Percentiles rank a stretch among this genome's conserved stretches.
Evolutionary conservation across 2,888 invertebrate genomes (phyloP).

Genomic region (Amitus sp.): DNA sequence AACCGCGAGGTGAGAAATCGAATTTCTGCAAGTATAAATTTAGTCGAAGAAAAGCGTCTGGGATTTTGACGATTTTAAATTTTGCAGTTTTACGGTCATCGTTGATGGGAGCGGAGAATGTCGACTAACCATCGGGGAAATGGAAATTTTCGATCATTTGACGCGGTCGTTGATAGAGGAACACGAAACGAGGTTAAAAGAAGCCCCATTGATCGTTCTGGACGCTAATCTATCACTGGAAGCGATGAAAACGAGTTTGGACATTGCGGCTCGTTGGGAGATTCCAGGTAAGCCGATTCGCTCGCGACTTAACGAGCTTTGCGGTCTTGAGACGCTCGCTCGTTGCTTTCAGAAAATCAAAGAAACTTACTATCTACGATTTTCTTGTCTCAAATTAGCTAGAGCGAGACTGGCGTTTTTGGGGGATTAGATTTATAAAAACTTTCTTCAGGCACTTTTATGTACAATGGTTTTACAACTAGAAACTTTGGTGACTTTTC

Average conservation of each 20-base stretch:
- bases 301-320: conserved; percentile 3
- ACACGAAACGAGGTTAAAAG: conserved; percentile 70
- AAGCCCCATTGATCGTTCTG: conserved; percentile 79
- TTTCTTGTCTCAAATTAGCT: background rate
- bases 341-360: background rate
- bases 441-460: conserved; percentile 37
- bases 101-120: conserved; percentile 82
- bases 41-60: too few species aligned
- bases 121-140: conserved; percentile 83
- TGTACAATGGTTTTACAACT: conserved; percentile 27
- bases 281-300: conserved; percentile 75
- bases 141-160: conserved; percentile 80
- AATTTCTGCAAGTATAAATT: too few species aligned
- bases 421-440: conserved; percentile 31
- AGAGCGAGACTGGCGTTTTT: background rate
- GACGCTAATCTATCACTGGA: conserved; percentile 84
- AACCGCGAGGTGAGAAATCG: conserved; percentile 53
- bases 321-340: background rate
- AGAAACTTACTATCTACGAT: background rate
- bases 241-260: conserved; percentile 74
- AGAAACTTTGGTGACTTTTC: too few species aligned
- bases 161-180: conserved; percentile 72
- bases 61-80: too few species aligned
- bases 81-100: conserved; percentile 81
- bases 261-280: conserved; percentile 70